Evolutionary conservation across 2,797 vertebrate species (phyloP), one percentile per base, ranked within the genome.

Genomic region (Channallabes apus): DNA sequence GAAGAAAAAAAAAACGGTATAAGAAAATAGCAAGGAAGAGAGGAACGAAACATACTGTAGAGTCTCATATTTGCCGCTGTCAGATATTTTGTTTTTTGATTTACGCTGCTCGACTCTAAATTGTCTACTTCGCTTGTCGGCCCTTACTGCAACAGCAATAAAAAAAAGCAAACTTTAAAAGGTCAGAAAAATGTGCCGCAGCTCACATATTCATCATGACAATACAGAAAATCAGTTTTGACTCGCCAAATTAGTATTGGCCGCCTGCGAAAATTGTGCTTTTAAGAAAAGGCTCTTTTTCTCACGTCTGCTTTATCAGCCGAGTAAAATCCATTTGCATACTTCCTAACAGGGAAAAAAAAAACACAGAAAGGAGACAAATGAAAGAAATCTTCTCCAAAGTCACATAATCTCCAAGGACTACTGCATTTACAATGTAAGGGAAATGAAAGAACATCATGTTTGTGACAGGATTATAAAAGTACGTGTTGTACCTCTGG

Each of bases 191-290:
- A 73, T 58, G 54, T 61, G 56, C n/a, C 62, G 69, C n/a, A 51
- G 32, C 35, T 35, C 69, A 83, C 64, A 82, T 54, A 83, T 86
- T 82, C 65, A 76, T 86, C 65, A 83, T 29, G 27, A 41, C 32
- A 82, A 68, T 82, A 76, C 62, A 58, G 38, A 62, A 80, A 86
- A 88, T 67, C 62, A 32, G 62, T 85, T 87, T 76, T 79, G 80
- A 84, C 82, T 83, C 68, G 15, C 72, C 62, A 83, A 86, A 82
- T 73, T 51, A 75, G 56, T 73, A 72, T 73, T 11, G 54, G 64
- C 80, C 29, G 58, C 85, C 46, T 17, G 35, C 38, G 24, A 29
- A 56, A 80, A 62, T 35, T 72, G 38, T 15, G 51, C 79, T 67
- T 86, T 83, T 72, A 58, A 80, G 61, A 79, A 56, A 78, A 84